A percentile compares a stretch with the other conserved stretches of the same genome.
These are phyloP conservation scores for Cheilosia impressa DNA, from an alignment of 2,888 invertebrate species.

Conservation along the genomic window DNA sequence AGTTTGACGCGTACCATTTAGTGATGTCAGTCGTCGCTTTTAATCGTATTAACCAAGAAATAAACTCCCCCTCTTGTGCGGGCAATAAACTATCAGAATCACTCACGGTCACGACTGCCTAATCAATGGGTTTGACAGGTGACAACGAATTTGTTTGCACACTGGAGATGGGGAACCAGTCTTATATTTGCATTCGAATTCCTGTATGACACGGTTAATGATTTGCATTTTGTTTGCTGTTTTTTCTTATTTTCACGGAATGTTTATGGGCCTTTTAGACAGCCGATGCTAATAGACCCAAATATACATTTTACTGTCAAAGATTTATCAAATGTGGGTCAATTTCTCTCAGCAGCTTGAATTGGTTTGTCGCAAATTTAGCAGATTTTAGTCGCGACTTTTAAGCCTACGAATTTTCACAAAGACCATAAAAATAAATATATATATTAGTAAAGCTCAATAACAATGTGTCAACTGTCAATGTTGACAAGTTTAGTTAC, in stretches of 20 bases:
- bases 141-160: not conserved
- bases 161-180: not conserved
- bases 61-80: not conserved
- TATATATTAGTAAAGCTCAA: no score
- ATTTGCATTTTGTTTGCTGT: slow-evolving; percentile 9
- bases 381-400: no score
- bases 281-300: slow-evolving; percentile 35
- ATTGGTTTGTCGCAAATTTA: no score
- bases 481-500: no score
- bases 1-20: not conserved
- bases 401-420: no score
- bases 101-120: not conserved
- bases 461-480: no score
- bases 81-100: slow-evolving; percentile 7
- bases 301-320: slow-evolving; percentile 21
- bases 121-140: slow-evolving; percentile 35
- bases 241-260: not conserved
- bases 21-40: slow-evolving; percentile 26
- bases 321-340: slow-evolving; percentile 46
- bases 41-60: slow-evolving; percentile 18
- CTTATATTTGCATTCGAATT: not conserved
- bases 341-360: slow-evolving; percentile 33
- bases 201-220: slow-evolving; percentile 12
- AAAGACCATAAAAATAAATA: no score
- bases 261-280: slow-evolving; percentile 27